Conservation (phyloP, 2,113 vertebrate species). For the Atherinomorus stipes region DNA sequence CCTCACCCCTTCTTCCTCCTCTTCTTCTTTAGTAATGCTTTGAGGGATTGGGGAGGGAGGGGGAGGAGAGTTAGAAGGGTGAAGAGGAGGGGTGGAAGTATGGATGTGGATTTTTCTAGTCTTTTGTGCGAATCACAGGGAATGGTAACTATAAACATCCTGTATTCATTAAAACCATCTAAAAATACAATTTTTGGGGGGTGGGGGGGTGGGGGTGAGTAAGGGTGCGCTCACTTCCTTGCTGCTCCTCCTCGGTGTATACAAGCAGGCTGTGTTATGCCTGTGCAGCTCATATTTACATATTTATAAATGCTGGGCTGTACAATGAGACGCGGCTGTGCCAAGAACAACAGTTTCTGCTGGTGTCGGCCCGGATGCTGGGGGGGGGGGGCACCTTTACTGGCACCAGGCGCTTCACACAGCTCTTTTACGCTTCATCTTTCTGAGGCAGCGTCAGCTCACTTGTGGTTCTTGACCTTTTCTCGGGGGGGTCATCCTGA, state of each 20-base stretch:
- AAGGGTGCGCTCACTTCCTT: conserved; percentile 74
- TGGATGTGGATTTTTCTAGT: conserved; percentile 83
- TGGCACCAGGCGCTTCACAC: conserved; percentile 26
- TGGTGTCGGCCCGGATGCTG: conserved; percentile 72
- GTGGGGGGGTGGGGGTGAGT: conserved; percentile 6
- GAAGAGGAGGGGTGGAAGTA: conserved; percentile 58
- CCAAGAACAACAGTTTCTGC: conserved; percentile 83
- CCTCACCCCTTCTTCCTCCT: conserved; percentile 63
- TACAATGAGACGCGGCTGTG: conserved; percentile 81
- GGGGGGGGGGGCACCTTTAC: conserved; percentile 65
- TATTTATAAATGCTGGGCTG: conserved; percentile 85
- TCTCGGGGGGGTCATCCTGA: background rate
- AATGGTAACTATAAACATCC: conserved; percentile 89
- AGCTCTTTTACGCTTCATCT: background rate
- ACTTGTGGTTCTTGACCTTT: background rate
- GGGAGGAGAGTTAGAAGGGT: conserved; percentile 54
- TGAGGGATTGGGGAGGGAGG: conserved; percentile 61
- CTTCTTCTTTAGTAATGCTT: conserved; percentile 76
- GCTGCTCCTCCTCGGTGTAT: conserved; percentile 71
- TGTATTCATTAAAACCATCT: conserved; percentile 89
- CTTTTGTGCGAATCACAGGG: conserved; percentile 85
- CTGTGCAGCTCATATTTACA: conserved; percentile 82
- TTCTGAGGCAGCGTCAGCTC: background rate
- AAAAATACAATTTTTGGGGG: conserved; percentile 82
- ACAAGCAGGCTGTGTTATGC: conserved; percentile 72